phyloP scores from a whole-genome alignment of 2,888 invertebrate species.

The Cartodere bifasciata region DNA sequence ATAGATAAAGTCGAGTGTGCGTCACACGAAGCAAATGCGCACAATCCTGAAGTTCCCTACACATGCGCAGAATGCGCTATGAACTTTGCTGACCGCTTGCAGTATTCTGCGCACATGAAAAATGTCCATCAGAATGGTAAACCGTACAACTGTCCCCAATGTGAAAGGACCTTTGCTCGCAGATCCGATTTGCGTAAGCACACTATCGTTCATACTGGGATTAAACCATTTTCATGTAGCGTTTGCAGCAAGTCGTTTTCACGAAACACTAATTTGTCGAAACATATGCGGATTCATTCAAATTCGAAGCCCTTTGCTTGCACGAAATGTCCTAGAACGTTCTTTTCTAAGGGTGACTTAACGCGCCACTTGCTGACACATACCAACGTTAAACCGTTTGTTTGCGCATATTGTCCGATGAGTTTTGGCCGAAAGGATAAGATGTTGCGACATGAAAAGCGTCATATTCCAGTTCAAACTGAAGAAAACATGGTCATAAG shows the following conservation, averaged over 20 bases:
- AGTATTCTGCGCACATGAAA: constrained; percentile 53
- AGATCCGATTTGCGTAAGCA: constrained; percentile 61
- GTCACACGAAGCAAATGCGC: constrained; percentile 48
- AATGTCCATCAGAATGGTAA: constrained; percentile 55
- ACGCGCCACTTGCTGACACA: constrained; percentile 55
- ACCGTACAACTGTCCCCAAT: constrained; percentile 57
- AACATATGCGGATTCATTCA: constrained; percentile 59
- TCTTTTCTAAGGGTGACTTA: constrained; percentile 55
- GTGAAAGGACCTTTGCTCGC: constrained; percentile 55
- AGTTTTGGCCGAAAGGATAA: constrained; percentile 59
- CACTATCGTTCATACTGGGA: constrained; percentile 65
- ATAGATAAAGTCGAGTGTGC: constrained; percentile 49
- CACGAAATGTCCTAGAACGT: constrained; percentile 57
- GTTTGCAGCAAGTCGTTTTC: constrained; percentile 65
- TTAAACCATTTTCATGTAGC: constrained; percentile 58
- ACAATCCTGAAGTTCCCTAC: constrained; percentile 49
- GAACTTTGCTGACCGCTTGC: constrained; percentile 47
- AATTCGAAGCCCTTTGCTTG: constrained; percentile 61
- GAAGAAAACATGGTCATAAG: constrained; percentile 45
- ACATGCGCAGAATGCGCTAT: constrained; percentile 47
- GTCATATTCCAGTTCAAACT: constrained; percentile 39
- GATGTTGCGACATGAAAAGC: constrained; percentile 50
- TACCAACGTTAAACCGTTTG: constrained; percentile 50
- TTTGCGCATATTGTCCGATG: constrained; percentile 51
- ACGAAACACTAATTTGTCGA: constrained; percentile 62